phyloP scores from a whole-genome alignment of 2,888 invertebrate species.

The Leptinotarsa juncta region DNA sequence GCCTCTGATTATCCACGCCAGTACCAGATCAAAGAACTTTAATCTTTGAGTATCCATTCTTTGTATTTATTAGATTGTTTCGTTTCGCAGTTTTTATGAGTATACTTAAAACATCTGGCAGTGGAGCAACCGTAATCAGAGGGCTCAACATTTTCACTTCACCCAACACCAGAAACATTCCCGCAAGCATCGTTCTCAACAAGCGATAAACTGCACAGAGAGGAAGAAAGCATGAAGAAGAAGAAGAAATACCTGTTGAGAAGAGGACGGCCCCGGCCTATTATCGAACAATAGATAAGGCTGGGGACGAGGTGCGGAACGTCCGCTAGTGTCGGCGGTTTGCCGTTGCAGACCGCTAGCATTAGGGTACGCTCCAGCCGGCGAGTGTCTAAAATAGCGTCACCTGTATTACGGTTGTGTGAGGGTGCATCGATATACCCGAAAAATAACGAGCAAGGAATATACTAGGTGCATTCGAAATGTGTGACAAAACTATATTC shows the following conservation, averaged over 20 bases:
- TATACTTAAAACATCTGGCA: too few relatives aligned
- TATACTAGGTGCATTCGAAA: background rate
- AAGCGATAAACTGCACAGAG: slow-evolving; percentile 29
- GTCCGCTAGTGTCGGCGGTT: slow-evolving; percentile 60
- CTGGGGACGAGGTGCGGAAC: slow-evolving; percentile 59
- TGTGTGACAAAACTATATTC: background rate
- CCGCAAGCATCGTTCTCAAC: slow-evolving; percentile 33
- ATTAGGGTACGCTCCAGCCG: slow-evolving; percentile 60
- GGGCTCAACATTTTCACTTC: background rate
- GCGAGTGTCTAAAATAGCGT: slow-evolving; percentile 61
- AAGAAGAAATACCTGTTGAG: slow-evolving; percentile 58
- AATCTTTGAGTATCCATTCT: too few relatives aligned
- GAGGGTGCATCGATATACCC: background rate
- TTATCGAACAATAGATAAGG: slow-evolving; percentile 60
- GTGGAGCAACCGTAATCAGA: too few relatives aligned
- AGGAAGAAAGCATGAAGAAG: slow-evolving; percentile 14
- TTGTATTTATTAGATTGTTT: too few relatives aligned
- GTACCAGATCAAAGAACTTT: too few relatives aligned
- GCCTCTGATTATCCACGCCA: too few relatives aligned
- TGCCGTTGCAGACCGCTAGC: slow-evolving; percentile 60
- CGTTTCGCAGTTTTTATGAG: too few relatives aligned
- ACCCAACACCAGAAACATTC: slow-evolving; percentile 21
- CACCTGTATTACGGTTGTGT: slow-evolving; percentile 2
- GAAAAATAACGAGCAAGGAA: background rate
- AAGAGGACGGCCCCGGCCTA: slow-evolving; percentile 55